These are phyloP conservation scores for Dermochelys coriacea DNA, from an alignment of 2,797 vertebrate genomes.

Conservation along the genomic window DNA sequence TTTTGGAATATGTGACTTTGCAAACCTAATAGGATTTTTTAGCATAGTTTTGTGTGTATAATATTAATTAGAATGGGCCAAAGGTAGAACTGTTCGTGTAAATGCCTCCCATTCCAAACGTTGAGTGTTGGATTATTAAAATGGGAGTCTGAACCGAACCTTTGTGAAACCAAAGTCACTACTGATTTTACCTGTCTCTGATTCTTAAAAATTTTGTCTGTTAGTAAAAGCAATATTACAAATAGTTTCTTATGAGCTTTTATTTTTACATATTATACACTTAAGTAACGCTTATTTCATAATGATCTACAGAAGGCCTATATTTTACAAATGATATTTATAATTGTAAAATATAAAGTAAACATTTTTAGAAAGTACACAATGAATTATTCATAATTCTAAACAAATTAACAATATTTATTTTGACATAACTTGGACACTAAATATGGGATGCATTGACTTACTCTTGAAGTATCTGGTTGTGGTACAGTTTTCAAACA, in stretches of 20 bases:
- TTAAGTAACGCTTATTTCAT: conserved; percentile 49
- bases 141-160: neutral
- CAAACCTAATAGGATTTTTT: neutral
- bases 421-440: conserved; percentile 44
- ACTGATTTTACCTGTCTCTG: neutral
- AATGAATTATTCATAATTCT: neutral
- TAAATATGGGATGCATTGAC: neutral
- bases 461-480: neutral
- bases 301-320: conserved; percentile 11
- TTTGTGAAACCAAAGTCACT: neutral
- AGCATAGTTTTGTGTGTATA: neutral
- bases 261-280: neutral
- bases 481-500: neutral
- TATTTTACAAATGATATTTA: conserved; percentile 40
- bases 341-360: neutral
- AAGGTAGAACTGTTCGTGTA: neutral
- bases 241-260: conserved; percentile 42
- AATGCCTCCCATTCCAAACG: neutral
- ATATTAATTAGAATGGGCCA: neutral
- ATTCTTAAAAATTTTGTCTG: neutral
- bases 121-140: neutral
- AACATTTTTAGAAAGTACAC: conserved; percentile 26
- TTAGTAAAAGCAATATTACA: neutral
- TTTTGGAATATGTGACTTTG: neutral
- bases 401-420: conserved; percentile 34